Percentiles rank a stretch among this genome's conserved stretches.
phyloP scores from a whole-genome alignment of 2,113 vertebrate genomes.

The Pseudolaguvia tuberculata region DNA sequence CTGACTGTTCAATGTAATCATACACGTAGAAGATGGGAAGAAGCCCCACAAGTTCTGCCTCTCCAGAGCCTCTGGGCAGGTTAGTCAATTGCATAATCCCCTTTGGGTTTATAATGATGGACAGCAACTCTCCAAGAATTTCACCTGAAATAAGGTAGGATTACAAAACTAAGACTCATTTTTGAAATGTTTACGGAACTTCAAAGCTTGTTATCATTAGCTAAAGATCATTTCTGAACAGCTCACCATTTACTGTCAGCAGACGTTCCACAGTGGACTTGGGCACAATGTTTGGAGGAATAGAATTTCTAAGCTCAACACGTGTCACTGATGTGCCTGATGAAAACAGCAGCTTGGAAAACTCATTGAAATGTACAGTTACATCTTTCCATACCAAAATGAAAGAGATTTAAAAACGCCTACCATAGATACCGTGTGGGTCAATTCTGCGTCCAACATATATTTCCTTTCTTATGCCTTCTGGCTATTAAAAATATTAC shows the following conservation, averaged over 20 bases:
- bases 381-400: background rate
- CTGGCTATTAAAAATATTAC: slow-evolving; percentile 75
- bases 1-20: slow-evolving; percentile 73
- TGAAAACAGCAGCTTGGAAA: slow-evolving; percentile 11
- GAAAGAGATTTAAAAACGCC: slow-evolving; percentile 14
- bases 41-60: slow-evolving; percentile 71
- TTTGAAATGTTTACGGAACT: background rate
- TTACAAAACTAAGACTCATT: background rate
- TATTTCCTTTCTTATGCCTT: slow-evolving; percentile 77
- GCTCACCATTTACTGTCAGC: slow-evolving; percentile 80
- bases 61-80: slow-evolving; percentile 76
- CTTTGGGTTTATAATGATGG: slow-evolving; percentile 60
- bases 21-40: slow-evolving; percentile 75
- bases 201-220: background rate
- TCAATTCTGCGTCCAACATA: slow-evolving; percentile 74
- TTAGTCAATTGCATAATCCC: slow-evolving; percentile 65
- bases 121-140: slow-evolving; percentile 72
- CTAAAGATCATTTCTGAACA: background rate
- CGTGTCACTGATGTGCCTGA: slow-evolving; percentile 65
- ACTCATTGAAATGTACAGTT: background rate
- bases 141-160: slow-evolving; percentile 66
- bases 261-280: slow-evolving; percentile 73
- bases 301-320: slow-evolving; percentile 70
- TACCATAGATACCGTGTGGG: slow-evolving; percentile 83
- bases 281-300: slow-evolving; percentile 78